phyloP scores from a whole-genome alignment of 2,888 invertebrate genomes.

The Drosophila glabriapex region DNA sequence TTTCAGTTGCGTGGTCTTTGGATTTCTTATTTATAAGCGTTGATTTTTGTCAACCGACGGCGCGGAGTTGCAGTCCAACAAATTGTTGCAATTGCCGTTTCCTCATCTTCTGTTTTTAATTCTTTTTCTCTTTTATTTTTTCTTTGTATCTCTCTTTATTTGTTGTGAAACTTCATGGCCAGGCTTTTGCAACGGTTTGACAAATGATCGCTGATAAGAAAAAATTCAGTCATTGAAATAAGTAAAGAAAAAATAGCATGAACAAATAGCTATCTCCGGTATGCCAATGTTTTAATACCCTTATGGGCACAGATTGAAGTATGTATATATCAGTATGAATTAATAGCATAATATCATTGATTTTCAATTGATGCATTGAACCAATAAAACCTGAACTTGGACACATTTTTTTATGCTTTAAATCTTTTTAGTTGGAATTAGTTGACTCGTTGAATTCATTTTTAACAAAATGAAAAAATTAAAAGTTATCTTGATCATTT shows the following conservation, averaged over 20 bases:
- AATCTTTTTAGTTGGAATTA: neutral
- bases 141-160: neutral
- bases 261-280: neutral
- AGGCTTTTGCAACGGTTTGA: slow-evolving; percentile 42
- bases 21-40: slow-evolving; percentile 62
- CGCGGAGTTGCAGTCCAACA: slow-evolving; percentile 41
- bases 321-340: neutral
- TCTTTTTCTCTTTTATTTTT: neutral
- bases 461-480: neutral
- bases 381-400: neutral
- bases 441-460: neutral
- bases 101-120: slow-evolving; percentile 6
- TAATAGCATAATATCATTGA: neutral
- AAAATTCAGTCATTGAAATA: slow-evolving; percentile 27
- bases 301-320: neutral
- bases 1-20: slow-evolving; percentile 48
- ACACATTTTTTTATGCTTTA: neutral
- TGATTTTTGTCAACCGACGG: slow-evolving; percentile 51
- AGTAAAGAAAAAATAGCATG: slow-evolving; percentile 8
- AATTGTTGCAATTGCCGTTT: slow-evolving; percentile 62
- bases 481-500: neutral
- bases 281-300: slow-evolving; percentile 2
- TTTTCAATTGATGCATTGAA: neutral
- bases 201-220: slow-evolving; percentile 66
- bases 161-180: slow-evolving; percentile 20